These are phyloP conservation scores for Antedon bifida DNA, from an alignment of 35 echinoderm and acorn worm genomes.

Conservation along the genomic window DNA sequence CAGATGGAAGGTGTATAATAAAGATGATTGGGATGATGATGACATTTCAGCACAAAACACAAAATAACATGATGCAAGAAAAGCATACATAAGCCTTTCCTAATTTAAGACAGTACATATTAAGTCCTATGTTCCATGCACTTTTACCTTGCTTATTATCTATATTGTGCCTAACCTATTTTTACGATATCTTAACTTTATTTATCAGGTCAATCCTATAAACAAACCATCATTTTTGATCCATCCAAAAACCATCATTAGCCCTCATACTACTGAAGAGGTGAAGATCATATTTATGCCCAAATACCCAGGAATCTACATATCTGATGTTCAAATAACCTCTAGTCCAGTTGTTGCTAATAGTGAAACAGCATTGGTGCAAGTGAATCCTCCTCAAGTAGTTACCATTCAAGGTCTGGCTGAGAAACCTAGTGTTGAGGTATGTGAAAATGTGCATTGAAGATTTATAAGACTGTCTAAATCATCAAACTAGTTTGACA, in stretches of 20 bases:
- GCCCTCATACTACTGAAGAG: conserved; percentile 51
- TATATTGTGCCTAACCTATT: neutral
- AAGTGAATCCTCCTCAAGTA: conserved; percentile 17
- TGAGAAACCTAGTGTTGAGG: conserved; percentile 70
- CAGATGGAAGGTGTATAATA: no score
- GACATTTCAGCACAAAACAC: no score
- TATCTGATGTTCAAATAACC: conserved; percentile 45
- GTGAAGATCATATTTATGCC: conserved; percentile 70
- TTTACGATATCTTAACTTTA: neutral
- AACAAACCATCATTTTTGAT: conserved; percentile 38
- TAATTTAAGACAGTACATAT: no score
- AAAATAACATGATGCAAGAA: no score
- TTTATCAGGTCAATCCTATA: neutral
- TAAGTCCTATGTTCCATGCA: no score
- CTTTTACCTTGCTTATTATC: no score
- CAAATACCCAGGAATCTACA: conserved; percentile 70
- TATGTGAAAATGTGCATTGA: conserved; percentile 17
- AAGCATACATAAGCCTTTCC: no score
- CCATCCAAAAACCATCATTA: conserved; percentile 41
- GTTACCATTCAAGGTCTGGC: conserved; percentile 53
- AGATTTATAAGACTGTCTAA: no score
- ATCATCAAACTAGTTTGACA: no score
- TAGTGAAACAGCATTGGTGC: conserved; percentile 15
- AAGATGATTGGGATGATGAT: no score
- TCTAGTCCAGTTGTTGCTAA: conserved; percentile 63